Base-by-base conservation (phyloP, 2,797 vertebrate genomes). In the Discoglossus pictus region DNA sequence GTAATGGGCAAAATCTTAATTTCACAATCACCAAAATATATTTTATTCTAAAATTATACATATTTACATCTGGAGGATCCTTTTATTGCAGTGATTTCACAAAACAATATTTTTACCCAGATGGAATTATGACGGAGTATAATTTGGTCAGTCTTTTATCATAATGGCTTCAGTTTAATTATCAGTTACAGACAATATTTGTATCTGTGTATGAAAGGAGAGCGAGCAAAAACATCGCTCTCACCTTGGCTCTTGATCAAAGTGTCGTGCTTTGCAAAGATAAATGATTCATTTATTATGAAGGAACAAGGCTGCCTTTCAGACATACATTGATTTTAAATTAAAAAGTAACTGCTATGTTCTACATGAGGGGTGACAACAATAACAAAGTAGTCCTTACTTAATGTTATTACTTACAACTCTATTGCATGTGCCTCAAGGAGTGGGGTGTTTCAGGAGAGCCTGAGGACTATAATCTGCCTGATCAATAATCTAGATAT, bases 281-380 rank as follows among this genome's bases (percentile, higher is more conserved):
- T 60, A 63, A 83, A 78, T 77, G 75, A 78, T 81, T 88, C 82
- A 82, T 83, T 83, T 78, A 71, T 79, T 74, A 74, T 64, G 75
- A 85, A 85, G 75, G 78, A 84, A 76, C 67, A 75, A 61, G 73
- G 60, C 77, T 78, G 81, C 77, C 81, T 85, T 80, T 83, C 79
- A 86, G 79, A 80, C 24, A 0, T 53, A 75, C 80, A 84, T 80
- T 83, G 86, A 86, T 87, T 89, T 88, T 86, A 86, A 88, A 87
- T 89, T 88, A 83, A 87, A 90, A 85, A 84, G 72, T 84, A 86
- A 87, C 81, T 76, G 78, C 78, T 80, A 1, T 79, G 80, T 83
- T 86, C 85, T 84, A 83, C 80, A 84, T 81, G 75, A 84, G 83
- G 82, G 78, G 79, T 82, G 82, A 85, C 81, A 85, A 82, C 79